phyloP scores from a whole-genome alignment of 2,797 vertebrate species.

The Crax fasciolata region DNA sequence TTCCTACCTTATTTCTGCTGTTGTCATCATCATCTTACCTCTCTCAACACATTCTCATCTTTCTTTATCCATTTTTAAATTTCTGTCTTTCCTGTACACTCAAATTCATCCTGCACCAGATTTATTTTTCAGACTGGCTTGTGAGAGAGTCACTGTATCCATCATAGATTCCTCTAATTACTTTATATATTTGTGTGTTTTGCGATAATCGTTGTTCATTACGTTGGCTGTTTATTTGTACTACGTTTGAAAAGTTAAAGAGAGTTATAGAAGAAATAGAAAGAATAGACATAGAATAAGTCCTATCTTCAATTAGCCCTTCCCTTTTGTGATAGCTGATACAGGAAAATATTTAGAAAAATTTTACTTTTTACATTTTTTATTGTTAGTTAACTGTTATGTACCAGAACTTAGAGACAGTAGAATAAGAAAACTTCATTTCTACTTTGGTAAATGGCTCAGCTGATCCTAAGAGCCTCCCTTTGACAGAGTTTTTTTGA shows the following conservation, averaged over 20 bases:
- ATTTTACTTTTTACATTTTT: not conserved
- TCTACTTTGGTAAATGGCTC: not conserved
- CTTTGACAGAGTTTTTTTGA: not conserved
- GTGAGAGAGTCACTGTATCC: not conserved
- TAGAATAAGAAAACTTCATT: not conserved
- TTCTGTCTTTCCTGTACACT: not conserved
- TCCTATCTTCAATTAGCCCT: not conserved
- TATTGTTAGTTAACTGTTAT: not conserved
- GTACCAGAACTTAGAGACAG: not conserved
- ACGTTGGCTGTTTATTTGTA: not conserved
- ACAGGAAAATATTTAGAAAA: not conserved
- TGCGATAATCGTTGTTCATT: not conserved
- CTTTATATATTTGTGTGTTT: not conserved
- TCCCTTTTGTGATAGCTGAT: not conserved
- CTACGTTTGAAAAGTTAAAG: not conserved
- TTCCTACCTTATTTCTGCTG: not conserved
- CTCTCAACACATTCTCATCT: not conserved
- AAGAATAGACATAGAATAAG: not conserved
- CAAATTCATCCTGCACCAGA: not conserved
- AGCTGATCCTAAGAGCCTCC: not conserved
- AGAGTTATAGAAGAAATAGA: not conserved
- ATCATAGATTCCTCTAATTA: not conserved
- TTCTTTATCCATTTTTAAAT: not conserved
- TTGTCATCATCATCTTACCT: not conserved
- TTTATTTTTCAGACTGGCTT: not conserved